Conservation (phyloP, 2,797 vertebrate species). For the Hoplostethus atlanticus region DNA sequence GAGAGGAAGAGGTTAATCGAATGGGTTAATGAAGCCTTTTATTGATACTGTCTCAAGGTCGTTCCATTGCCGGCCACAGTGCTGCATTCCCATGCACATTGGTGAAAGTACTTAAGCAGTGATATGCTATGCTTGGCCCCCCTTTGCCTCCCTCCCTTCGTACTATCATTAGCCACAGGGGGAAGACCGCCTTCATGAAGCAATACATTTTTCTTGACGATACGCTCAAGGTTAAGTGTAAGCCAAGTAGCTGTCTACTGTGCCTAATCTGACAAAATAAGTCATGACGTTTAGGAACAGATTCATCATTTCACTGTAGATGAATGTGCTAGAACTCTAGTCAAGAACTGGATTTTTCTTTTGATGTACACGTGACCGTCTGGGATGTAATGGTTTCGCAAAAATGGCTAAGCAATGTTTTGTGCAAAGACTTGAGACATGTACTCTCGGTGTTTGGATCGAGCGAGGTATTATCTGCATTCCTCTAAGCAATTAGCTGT, state of each 20-base stretch:
- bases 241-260: slow-evolving; percentile 30
- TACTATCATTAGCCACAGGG: slow-evolving; percentile 11
- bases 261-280: slow-evolving; percentile 23
- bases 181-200: not conserved
- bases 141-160: slow-evolving; percentile 1
- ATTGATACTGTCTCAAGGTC: slow-evolving; percentile 76
- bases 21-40: slow-evolving; percentile 80
- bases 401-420: slow-evolving; percentile 40
- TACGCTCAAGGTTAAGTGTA: slow-evolving; percentile 61
- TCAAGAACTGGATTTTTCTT: not conserved
- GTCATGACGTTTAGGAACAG: slow-evolving; percentile 14
- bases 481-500: slow-evolving; percentile 64
- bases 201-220: slow-evolving; percentile 28
- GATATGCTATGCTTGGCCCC: slow-evolving; percentile 12
- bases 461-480: slow-evolving; percentile 63
- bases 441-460: slow-evolving; percentile 48
- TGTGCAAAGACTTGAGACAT: slow-evolving; percentile 52
- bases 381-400: slow-evolving; percentile 50
- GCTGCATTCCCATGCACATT: slow-evolving; percentile 46
- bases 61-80: slow-evolving; percentile 16
- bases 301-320: slow-evolving; percentile 3
- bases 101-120: slow-evolving; percentile 1
- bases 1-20: slow-evolving; percentile 78
- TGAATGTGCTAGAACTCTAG: not conserved
- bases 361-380: slow-evolving; percentile 6